A percentile compares a stretch with the other conserved stretches of the same genome.
phyloP scores from a whole-genome alignment of 2,113 vertebrate species.

The Acrocephalus arundinaceus region DNA sequence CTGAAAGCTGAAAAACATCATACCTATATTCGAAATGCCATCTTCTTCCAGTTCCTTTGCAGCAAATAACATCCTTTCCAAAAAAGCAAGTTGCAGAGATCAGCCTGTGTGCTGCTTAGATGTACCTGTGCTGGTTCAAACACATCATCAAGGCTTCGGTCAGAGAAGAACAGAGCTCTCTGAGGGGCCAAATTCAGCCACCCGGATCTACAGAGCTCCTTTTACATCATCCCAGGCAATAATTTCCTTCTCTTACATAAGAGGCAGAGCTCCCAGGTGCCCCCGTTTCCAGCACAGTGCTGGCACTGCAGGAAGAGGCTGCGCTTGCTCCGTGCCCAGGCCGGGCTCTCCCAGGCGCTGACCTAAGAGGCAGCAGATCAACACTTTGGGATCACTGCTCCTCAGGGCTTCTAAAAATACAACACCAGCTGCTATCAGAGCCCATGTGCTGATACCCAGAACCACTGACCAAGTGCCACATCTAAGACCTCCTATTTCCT shows the following conservation, averaged over 20 bases:
- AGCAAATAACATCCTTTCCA: background rate
- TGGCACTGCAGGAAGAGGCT: background rate
- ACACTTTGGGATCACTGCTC: background rate
- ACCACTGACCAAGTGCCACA: background rate
- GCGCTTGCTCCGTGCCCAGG: accelerated
- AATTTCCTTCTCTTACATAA: background rate
- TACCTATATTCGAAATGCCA: background rate
- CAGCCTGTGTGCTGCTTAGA: background rate
- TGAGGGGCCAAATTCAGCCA: background rate
- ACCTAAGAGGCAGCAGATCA: background rate
- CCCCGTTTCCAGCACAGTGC: background rate
- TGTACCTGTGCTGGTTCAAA: background rate
- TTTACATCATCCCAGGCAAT: background rate
- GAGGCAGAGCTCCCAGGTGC: background rate
- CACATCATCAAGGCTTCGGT: background rate
- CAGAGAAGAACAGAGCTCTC: background rate
- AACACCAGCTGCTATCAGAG: background rate
- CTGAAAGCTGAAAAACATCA: background rate
- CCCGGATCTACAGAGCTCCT: background rate
- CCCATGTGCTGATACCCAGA: background rate
- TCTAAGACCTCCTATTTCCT: background rate
- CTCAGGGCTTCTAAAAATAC: background rate
- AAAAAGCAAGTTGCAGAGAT: background rate
- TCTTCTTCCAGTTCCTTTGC: background rate
- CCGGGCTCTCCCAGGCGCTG: accelerated